Percentiles rank a stretch among this genome's conserved stretches.
Evolutionary conservation across 2,797 vertebrate genomes (phyloP).

Genomic region (Sibirionetta formosa): DNA sequence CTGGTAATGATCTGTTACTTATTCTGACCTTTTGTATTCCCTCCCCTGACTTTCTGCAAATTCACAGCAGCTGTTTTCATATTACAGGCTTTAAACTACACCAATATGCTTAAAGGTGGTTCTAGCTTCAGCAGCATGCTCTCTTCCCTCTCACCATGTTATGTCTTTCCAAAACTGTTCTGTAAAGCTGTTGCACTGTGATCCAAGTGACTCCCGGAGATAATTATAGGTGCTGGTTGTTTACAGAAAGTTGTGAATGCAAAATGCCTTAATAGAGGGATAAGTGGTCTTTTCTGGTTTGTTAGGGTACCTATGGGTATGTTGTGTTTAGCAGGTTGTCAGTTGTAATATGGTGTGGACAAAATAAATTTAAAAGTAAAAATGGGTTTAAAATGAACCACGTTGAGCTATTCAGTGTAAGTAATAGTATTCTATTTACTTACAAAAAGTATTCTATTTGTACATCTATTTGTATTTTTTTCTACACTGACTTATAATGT

Average conservation of each 20-base stretch:
- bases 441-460: neutral
- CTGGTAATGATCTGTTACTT: neutral
- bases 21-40: neutral
- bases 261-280: neutral
- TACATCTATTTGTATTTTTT: neutral
- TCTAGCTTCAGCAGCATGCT: neutral
- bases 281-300: neutral
- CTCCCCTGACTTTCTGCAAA: neutral
- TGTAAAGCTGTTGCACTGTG: neutral
- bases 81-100: neutral
- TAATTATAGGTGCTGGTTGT: accelerated
- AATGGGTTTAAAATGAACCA: neutral
- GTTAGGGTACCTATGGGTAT: accelerated
- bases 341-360: neutral
- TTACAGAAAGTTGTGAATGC: neutral
- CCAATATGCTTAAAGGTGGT: neutral
- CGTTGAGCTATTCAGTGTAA: neutral
- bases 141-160: neutral
- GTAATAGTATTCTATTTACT: too few species aligned
- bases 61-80: neutral
- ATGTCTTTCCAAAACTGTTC: neutral
- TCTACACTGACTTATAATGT: neutral
- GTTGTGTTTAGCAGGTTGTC: neutral
- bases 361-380: neutral
- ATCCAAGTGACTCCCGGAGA: neutral